Conservation (phyloP, 1,140 invertebrate genomes). For the Calliphora vicina region DNA sequence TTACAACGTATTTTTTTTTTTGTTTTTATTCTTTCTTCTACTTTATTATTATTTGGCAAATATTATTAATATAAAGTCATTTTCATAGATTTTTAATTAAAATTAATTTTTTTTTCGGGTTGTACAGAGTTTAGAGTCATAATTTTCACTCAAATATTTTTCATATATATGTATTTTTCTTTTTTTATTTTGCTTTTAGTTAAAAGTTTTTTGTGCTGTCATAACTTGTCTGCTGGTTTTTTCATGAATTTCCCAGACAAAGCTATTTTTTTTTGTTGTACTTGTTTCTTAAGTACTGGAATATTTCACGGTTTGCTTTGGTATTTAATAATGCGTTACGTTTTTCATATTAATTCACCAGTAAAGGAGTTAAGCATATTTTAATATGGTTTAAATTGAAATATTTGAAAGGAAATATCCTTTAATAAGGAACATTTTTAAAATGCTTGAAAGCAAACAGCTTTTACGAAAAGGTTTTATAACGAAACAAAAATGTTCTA, state of each 20-base stretch:
- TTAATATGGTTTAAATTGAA: no score
- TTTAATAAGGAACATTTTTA: no score
- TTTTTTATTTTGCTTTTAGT: background rate
- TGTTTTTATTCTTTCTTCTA: no score
- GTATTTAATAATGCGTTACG: background rate
- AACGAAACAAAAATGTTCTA: no score
- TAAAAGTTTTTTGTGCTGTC: background rate
- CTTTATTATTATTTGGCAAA: background rate
- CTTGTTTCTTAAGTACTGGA: background rate
- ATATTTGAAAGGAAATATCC: no score
- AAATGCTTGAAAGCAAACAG: no score
- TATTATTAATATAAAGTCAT: slow-evolving; percentile 28
- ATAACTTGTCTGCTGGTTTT: background rate
- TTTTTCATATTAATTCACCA: background rate
- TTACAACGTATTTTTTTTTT: background rate
- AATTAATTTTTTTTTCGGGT: background rate
- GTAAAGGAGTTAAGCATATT: no score
- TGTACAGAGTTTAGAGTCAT: background rate
- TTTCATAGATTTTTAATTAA: slow-evolving; percentile 38
- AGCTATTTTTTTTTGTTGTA: background rate
- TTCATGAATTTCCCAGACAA: background rate
- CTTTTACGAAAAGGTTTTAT: no score
- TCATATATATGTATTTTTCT: background rate
- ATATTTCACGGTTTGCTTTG: background rate
- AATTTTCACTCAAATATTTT: background rate